Conservation (phyloP, 2,888 invertebrate species). For the Oxytorus armatus region DNA sequence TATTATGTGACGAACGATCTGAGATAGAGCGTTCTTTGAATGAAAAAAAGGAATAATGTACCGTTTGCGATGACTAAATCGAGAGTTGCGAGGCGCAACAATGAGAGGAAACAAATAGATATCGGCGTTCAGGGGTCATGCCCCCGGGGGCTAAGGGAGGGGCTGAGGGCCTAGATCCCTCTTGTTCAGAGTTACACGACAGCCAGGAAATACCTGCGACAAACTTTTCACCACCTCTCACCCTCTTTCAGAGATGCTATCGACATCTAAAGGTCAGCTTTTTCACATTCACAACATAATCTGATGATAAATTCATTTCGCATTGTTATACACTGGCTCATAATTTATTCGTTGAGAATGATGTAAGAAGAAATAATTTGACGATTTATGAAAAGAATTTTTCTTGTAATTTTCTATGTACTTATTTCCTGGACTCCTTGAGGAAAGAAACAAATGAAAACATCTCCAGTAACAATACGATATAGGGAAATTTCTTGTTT, state of each 20-base stretch:
- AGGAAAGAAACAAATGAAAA: too few species aligned
- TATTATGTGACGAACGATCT: conserved; percentile 43
- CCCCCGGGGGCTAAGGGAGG: conserved; percentile 82
- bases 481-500: too few species aligned
- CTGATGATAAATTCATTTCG: conserved; percentile 64
- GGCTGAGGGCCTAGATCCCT: conserved; percentile 82
- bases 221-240: conserved; percentile 72
- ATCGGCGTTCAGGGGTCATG: conserved; percentile 76
- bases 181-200: conserved; percentile 80
- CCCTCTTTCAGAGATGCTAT: conserved; percentile 81
- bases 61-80: conserved; percentile 20
- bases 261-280: conserved; percentile 83
- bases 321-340: too few species aligned
- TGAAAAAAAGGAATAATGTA: background rate
- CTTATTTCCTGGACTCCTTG: too few species aligned
- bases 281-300: background rate
- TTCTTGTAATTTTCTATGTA: too few species aligned
- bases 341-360: too few species aligned
- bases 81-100: conserved; percentile 19
- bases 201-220: conserved; percentile 77
- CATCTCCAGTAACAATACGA: too few species aligned
- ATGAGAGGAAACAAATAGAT: conserved; percentile 52
- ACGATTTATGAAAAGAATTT: too few species aligned
- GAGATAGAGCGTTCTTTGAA: background rate
- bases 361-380: too few species aligned